These are phyloP conservation scores for Malurus alboscapulatus DNA, from an alignment of 2,113 vertebrate genomes.

Conservation along the genomic window DNA sequence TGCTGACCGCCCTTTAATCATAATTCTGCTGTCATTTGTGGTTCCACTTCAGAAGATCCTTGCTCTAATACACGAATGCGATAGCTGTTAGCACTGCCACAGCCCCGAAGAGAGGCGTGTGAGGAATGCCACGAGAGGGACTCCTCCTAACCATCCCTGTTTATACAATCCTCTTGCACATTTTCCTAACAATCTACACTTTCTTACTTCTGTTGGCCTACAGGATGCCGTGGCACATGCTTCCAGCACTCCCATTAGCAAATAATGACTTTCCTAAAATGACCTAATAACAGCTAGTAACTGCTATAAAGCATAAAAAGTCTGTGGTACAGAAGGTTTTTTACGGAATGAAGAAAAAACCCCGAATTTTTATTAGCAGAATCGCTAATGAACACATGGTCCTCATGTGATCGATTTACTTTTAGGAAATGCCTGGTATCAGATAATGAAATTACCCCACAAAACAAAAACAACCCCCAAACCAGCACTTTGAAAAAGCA, in stretches of 20 bases:
- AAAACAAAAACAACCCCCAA: not conserved
- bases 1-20: conserved; percentile 1
- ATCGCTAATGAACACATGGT: not conserved
- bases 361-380: not conserved
- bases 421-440: not conserved
- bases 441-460: not conserved
- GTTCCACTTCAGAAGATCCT: not conserved
- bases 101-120: not conserved
- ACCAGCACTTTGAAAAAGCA: not conserved
- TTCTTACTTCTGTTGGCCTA: not conserved
- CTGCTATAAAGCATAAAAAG: not conserved
- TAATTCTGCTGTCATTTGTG: conserved; percentile 33
- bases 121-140: not conserved
- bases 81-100: not conserved
- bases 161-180: not conserved
- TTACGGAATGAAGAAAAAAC: not conserved
- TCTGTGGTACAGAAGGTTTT: not conserved
- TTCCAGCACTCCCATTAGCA: not conserved
- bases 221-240: not conserved
- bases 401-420: not conserved
- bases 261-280: not conserved
- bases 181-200: not conserved
- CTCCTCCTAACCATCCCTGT: not conserved
- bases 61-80: not conserved
- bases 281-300: not conserved